Conservation (phyloP, 2,888 invertebrate species). For the Yponomeuta malinellus region DNA sequence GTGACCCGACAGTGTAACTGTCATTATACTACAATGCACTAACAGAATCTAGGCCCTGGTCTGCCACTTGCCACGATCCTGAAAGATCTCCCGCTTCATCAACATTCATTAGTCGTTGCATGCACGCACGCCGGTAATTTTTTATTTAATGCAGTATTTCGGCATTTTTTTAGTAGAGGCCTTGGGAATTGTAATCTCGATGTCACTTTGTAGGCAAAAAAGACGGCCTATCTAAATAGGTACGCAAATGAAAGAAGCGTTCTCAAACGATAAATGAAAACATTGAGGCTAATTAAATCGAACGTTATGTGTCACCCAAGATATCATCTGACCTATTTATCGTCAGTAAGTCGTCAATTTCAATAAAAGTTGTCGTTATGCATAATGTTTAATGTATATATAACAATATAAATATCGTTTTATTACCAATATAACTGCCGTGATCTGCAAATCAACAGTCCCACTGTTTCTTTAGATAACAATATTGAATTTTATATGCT, state of each 20-base stretch:
- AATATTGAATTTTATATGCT: constrained; percentile 18
- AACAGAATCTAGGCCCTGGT: too few species aligned
- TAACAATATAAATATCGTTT: constrained; percentile 51
- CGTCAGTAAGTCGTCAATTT: constrained; percentile 67
- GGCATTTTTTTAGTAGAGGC: background rate
- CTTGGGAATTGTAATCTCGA: background rate
- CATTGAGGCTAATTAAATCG: constrained; percentile 46
- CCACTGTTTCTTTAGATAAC: constrained; percentile 25
- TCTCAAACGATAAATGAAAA: constrained; percentile 39
- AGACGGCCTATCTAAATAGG: background rate
- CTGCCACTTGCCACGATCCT: too few species aligned
- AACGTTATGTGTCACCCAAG: constrained; percentile 58
- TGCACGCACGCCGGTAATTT: too few species aligned
- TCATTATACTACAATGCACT: too few species aligned
- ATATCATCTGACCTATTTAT: constrained; percentile 67
- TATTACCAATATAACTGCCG: constrained; percentile 44
- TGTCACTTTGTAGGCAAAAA: background rate
- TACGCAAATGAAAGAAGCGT: background rate
- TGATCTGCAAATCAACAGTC: constrained; percentile 34
- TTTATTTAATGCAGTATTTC: too few species aligned
- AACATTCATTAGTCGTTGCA: too few species aligned
- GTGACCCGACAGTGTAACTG: too few species aligned
- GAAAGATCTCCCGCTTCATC: too few species aligned
- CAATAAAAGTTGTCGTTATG: constrained; percentile 61
- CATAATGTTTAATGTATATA: constrained; percentile 46